These are phyloP conservation scores for Nezara viridula DNA, from an alignment of 2,888 invertebrate genomes.

Conservation along the genomic window DNA sequence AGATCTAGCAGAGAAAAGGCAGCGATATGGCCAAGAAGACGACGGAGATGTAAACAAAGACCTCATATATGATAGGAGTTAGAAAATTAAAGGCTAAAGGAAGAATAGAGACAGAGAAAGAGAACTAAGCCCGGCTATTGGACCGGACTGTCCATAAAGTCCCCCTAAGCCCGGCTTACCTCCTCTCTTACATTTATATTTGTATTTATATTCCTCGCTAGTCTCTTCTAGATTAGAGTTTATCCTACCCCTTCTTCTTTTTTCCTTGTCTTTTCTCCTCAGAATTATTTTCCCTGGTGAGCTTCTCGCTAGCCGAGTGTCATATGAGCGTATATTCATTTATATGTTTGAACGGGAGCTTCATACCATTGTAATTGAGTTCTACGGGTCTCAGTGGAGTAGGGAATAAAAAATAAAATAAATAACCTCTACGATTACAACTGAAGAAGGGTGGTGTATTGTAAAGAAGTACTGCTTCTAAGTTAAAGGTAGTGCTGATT, in stretches of 20 bases:
- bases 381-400: neutral
- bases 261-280: conserved; percentile 11
- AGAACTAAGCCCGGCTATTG: neutral
- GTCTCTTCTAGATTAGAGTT: conserved; percentile 54
- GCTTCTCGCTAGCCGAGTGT: neutral
- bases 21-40: neutral
- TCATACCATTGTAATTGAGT: neutral
- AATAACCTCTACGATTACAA: no score
- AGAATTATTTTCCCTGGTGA: conserved; percentile 39
- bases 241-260: conserved; percentile 43
- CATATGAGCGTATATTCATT: neutral
- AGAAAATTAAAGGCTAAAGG: conserved; percentile 31
- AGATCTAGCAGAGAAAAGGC: neutral
- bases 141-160: conserved; percentile 47
- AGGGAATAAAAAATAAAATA: no score
- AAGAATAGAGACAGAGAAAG: conserved; percentile 36
- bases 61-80: conserved; percentile 29
- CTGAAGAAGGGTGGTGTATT: no score
- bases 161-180: conserved; percentile 56
- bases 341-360: neutral
- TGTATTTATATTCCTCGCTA: conserved; percentile 53
- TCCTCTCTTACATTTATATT: conserved; percentile 54
- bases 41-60: neutral
- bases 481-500: no score
- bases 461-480: no score